Base-by-base conservation (phyloP, 53 echinoderm and acorn worm genomes). In the Zoroaster sp. region DNA sequence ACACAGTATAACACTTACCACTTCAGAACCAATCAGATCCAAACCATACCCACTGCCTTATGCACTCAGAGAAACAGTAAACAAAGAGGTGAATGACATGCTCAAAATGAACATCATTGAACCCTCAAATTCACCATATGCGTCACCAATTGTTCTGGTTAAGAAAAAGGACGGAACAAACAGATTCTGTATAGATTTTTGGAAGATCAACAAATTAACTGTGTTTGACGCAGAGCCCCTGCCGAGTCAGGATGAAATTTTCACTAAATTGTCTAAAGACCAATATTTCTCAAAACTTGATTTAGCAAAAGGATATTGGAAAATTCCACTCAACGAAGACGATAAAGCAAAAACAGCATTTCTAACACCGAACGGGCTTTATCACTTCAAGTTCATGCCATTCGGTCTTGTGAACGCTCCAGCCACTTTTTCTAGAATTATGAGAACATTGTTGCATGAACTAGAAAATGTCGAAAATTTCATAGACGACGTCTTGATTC, bases 141-240 rank as follows among this genome's bases (percentile, higher is more conserved):
- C 93, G 3, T 88, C 93, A 4, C 95, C 95, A 0, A 79, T 91
- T 8, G 95, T 95, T 2, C 10, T 93, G 4, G 91, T 91, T 0
- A 82, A 70, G 17, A 94, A 94, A 34, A 35, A 41, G 35, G 94
- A 94, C 42, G 83, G 91, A 12, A 74, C 87, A 17, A 92, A 92
- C 49, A 72, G 94, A 67, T 87, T 94, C 36, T 94, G 94, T 14
- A 44, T 92, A 7, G 94, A 94, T 54, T 86, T 94, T 37, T 66
- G 92, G 28, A 77, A 51, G 20, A 35, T 94, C 41, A 94, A 94
- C 44, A 74, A 69, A 11, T 40, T 94, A 4, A 94, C 94, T 2
- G 79, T 90, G 4, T 94, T 92, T 21, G 94, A 94, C 59, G 87
- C 94, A 4, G 92, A 92, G 72, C 94, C 92, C 15, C 39, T 94